Evolutionary conservation across 2,888 invertebrate species (phyloP).

Genomic region (Drosophila demipolita): DNA sequence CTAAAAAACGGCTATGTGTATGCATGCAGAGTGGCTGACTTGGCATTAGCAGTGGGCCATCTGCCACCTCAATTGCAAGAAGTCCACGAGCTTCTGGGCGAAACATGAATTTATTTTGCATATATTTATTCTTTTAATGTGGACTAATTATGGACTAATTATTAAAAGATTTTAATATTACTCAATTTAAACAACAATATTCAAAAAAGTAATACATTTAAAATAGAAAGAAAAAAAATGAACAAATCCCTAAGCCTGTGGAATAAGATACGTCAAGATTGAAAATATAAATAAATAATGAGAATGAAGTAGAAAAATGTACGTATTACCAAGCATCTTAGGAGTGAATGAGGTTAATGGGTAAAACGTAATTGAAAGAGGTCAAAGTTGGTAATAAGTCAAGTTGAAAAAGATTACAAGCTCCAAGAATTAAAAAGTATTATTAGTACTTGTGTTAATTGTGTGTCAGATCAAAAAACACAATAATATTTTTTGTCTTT

Average conservation of each 20-base stretch:
- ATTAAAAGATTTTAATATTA: not conserved
- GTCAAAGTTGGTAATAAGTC: not conserved
- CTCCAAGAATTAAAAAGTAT: not conserved
- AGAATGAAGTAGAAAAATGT: not conserved
- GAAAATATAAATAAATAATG: not conserved
- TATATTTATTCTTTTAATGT: not conserved
- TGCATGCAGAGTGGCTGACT: slow-evolving; percentile 74
- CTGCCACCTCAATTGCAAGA: slow-evolving; percentile 64
- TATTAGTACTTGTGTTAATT: not conserved
- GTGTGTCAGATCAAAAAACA: not conserved
- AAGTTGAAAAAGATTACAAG: not conserved
- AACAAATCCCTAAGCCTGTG: not conserved
- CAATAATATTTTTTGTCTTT: not conserved
- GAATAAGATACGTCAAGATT: not conserved
- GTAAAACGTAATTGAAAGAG: not conserved
- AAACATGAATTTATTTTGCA: not conserved
- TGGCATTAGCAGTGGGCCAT: slow-evolving; percentile 64
- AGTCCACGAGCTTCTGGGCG: slow-evolving; percentile 59
- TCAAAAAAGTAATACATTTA: not conserved
- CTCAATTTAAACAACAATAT: not conserved
- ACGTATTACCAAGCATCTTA: not conserved
- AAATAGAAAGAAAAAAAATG: not conserved
- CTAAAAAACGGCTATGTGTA: slow-evolving; percentile 77
- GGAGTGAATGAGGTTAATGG: not conserved
- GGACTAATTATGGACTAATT: not conserved